Base-by-base conservation (phyloP, 2,888 invertebrate species). In the Allolobophora icterica region DNA sequence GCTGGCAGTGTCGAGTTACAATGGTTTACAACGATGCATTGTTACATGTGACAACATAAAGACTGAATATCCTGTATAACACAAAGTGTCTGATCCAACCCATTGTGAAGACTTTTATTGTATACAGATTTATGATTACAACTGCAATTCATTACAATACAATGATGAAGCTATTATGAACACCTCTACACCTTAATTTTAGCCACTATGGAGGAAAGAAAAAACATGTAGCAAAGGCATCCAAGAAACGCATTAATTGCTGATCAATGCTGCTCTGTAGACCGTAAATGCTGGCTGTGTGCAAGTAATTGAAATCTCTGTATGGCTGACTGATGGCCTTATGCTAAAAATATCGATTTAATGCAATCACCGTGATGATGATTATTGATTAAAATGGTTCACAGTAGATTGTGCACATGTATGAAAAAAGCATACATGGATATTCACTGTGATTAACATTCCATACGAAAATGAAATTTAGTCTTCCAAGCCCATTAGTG, bases 371-470 rank as follows among this genome's bases (percentile, higher is more conserved):
- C 11, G 13, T 71, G n/a, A n/a, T 71, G 30, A 71, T 71, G 11
- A 71, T 71, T 71, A 71, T 30, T 17, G n/a, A 71, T 71, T 71
- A n/a, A 71, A 11, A n/a, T n/a, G 71, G 71, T n/a, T 30, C n/a
- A n/a, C 30, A 11, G n/a, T 30, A 71, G n/a, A 8, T 71, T 24
- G 11, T 52, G 21, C n/a, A 13, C 71, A 71, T 30, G 17, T n/a
- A n/a, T 8, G 30, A 71, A n/a, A 24, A n/a, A 71, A n/a, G 71
- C 11, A 8, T n/a, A n/a, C 30, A 71, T 52, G 71, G 71, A n/a
- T n/a, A 71, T 71, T 71, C n/a, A 71, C 71, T 71, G 71, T 58
- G 71, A 71, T n/a, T 71, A n/a, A n/a, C 71, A n/a, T 71, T 30
- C 71, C n/a, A 13, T 71, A 8, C 6, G n/a, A n/a, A 71, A 30